Percentiles rank a stretch among this genome's conserved stretches.
Conservation (phyloP, 2,888 invertebrate genomes). For the Orchestes rusci region DNA sequence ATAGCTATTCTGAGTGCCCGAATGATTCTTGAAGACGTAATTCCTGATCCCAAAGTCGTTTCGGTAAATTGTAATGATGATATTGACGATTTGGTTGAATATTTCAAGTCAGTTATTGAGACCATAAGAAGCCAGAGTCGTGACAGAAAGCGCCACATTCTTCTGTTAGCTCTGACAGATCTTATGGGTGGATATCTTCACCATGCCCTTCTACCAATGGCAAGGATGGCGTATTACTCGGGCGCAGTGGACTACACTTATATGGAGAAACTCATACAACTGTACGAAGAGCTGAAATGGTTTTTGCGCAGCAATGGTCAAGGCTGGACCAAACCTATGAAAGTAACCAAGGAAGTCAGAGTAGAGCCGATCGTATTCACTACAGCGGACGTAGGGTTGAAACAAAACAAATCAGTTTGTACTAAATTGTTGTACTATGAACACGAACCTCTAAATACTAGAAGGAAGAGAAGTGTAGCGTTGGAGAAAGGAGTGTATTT, state of each 20-base stretch:
- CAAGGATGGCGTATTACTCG: conserved; percentile 55
- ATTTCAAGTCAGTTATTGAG: conserved; percentile 37
- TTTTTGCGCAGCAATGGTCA: conserved; percentile 53
- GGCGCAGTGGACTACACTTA: conserved; percentile 52
- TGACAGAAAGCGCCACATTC: conserved; percentile 38
- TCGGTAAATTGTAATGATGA: conserved; percentile 37
- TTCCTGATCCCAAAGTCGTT: conserved; percentile 35
- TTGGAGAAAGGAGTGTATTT: conserved; percentile 25
- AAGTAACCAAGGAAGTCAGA: conserved; percentile 13
- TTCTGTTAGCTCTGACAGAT: conserved; percentile 40
- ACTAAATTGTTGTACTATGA: conserved; percentile 28
- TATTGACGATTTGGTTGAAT: conserved; percentile 38
- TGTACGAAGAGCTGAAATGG: conserved; percentile 52
- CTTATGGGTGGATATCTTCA: conserved; percentile 53
- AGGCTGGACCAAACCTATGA: conserved; percentile 47
- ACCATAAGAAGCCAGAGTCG: conserved; percentile 32
- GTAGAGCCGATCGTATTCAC: conserved; percentile 26
- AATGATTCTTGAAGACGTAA: conserved; percentile 38
- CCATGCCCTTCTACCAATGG: conserved; percentile 52
- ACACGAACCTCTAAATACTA: conserved; percentile 23
- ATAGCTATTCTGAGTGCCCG: conserved; percentile 40
- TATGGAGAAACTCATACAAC: conserved; percentile 48
- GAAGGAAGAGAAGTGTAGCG: conserved; percentile 8
- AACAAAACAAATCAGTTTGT: conserved; percentile 26
- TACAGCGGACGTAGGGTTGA: conserved; percentile 12